Evolutionary conservation across 2,797 vertebrate species (phyloP).

Genomic region (Paedocypris micromegethes): DNA sequence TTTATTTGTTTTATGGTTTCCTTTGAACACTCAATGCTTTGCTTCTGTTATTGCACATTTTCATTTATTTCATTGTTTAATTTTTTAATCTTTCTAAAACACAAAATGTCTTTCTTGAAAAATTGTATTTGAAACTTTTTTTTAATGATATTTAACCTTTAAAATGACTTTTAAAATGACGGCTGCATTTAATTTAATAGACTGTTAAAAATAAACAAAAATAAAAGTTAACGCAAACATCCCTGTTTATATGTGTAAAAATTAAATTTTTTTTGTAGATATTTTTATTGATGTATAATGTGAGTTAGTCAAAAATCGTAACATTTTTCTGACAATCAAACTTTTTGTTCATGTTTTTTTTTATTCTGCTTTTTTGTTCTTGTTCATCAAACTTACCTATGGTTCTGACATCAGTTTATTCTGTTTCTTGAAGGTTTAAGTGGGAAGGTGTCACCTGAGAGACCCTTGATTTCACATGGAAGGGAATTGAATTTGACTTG

Average conservation of each 20-base stretch:
- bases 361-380: background rate
- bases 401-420: constrained; percentile 10
- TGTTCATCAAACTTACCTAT: background rate
- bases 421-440: constrained; percentile 3
- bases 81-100: background rate
- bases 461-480: constrained; percentile 10
- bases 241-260: too few relatives aligned
- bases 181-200: background rate
- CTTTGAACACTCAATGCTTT: too few relatives aligned
- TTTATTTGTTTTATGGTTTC: too few relatives aligned
- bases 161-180: background rate
- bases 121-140: too few relatives aligned
- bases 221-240: too few relatives aligned
- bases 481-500: constrained; percentile 27
- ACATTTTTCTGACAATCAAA: too few relatives aligned
- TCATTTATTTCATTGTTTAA: background rate
- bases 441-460: constrained; percentile 11
- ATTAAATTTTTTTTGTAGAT: too few relatives aligned
- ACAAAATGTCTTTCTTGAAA: background rate
- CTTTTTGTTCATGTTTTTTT: too few relatives aligned
- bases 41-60: background rate
- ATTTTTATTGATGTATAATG: too few relatives aligned
- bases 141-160: background rate
- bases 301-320: too few relatives aligned
- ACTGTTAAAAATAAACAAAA: too few relatives aligned